Percentiles rank a stretch among this genome's conserved stretches.
These are phyloP conservation scores for Cephus rjabovi DNA, from an alignment of 2,888 invertebrate genomes.

Conservation along the genomic window DNA sequence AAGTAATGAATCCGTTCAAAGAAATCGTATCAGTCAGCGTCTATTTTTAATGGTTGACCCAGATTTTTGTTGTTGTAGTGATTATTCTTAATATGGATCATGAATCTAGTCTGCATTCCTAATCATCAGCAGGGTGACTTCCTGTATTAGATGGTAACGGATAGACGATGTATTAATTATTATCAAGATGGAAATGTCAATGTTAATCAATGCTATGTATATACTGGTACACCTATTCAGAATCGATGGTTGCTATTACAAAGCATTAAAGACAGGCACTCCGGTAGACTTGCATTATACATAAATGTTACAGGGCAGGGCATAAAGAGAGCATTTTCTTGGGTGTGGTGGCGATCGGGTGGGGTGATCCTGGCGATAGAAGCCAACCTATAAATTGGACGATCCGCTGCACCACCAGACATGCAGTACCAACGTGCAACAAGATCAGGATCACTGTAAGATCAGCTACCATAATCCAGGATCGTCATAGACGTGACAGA, in stretches of 20 bases:
- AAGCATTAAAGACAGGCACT: background rate
- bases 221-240: constrained; percentile 18
- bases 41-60: too few species aligned
- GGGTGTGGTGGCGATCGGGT: constrained; percentile 52
- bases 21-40: too few species aligned
- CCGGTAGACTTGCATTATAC: background rate
- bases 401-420: constrained; percentile 41
- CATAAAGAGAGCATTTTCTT: constrained; percentile 61
- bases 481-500: too few species aligned
- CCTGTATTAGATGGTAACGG: too few species aligned
- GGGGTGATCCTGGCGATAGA: constrained; percentile 19
- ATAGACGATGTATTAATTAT: background rate
- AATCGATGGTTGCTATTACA: constrained; percentile 7
- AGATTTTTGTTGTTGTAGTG: too few species aligned
- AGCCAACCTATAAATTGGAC: constrained; percentile 54
- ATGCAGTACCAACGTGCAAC: constrained; percentile 42
- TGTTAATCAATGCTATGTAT: constrained; percentile 31
- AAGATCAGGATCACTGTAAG: constrained; percentile 16
- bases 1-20: too few species aligned
- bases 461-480: background rate
- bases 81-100: too few species aligned
- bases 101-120: too few species aligned
- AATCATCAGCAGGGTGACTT: too few species aligned
- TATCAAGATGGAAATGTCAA: constrained; percentile 31
- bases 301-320: constrained; percentile 58